Evolutionary conservation across 2,113 vertebrate species (phyloP), one percentile per base, ranked within the genome.

Genomic region (Alosa alosa): DNA sequence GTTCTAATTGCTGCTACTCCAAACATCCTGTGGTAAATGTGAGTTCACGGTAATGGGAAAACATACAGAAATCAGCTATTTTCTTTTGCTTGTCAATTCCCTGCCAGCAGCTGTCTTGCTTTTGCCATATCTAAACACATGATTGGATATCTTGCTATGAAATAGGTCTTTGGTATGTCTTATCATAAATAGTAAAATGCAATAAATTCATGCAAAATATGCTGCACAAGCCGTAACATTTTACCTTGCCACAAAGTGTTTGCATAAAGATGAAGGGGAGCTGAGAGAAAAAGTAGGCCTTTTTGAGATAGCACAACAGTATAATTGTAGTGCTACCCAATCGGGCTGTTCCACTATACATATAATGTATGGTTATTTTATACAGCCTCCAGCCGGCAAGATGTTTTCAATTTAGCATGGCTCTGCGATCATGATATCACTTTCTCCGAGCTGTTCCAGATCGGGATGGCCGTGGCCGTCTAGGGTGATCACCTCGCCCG

Each of bases 391-490:
- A 95, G 94, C 92, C 92, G 90, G 92, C 93, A 95, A 95, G 95
- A 95, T 96, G 95, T 95, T 96, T 96, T 95, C 94, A 95, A 96
- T 96, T 96, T 95, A 94, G 94, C 94, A 94, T 87, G 92, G 94
- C 91, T 91, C 92, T 94, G 93, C 93, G 93, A 96, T 95, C 95
- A 95, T 95, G 94, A 96, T 95, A 95, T 96, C 94, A 95, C 92
- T 90, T 92, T 91, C 91, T 90, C 90, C 84, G 90, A 89, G 89
- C 88, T 87, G 89, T 94, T 93, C 93, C 92, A 95, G 93, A 93
- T 91, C 94, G 92, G 93, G 95, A 96, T 93, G 92, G 93, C 93
- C 94, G 90, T 91, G 92, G 92, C 93, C 92, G 91, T 88, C 86
- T 92, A 92, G 94, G 94, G 92, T 90, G 94, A 95, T 96, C 94